These are phyloP conservation scores for Aselliscus stoliczkanus DNA, from an alignment of 2,797 vertebrate species.

Conservation along the genomic window DNA sequence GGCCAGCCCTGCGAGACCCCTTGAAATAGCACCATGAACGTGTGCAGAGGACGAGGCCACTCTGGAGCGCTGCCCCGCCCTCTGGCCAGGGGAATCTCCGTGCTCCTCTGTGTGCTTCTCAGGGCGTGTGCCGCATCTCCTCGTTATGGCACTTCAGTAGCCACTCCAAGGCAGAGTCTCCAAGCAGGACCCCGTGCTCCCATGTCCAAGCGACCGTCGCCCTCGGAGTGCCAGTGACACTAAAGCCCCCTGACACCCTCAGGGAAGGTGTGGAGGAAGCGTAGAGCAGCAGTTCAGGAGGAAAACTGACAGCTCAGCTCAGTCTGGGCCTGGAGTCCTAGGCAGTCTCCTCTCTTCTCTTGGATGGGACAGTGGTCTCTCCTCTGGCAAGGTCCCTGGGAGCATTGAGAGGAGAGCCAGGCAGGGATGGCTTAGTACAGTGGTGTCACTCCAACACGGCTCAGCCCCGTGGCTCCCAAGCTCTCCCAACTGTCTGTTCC, in stretches of 20 bases:
- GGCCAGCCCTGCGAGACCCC: background rate
- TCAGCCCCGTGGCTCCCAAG: background rate
- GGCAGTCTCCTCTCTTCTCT: background rate
- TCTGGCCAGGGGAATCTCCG: fast-evolving
- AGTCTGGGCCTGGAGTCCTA: background rate
- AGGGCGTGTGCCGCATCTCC: background rate
- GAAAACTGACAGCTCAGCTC: background rate
- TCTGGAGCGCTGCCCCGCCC: background rate
- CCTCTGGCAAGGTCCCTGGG: background rate
- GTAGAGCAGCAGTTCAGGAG: background rate
- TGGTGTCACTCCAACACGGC: background rate
- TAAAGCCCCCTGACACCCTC: background rate
- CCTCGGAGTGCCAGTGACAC: background rate
- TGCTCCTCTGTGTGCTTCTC: fast-evolving
- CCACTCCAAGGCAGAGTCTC: background rate
- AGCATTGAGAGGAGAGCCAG: background rate
- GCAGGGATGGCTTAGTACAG: background rate
- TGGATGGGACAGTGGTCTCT: background rate
- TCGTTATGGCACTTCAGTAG: background rate
- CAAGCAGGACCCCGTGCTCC: fast-evolving
- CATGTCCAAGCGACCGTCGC: background rate
- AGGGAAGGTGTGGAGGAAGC: fast-evolving
- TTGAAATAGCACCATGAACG: background rate
- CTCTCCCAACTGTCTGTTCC: fast-evolving
- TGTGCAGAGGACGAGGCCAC: background rate